A percentile compares a stretch with the other conserved stretches of the same genome.
These are phyloP conservation scores for Rhineura floridana DNA, from an alignment of 2,113 vertebrate genomes.

Conservation along the genomic window DNA sequence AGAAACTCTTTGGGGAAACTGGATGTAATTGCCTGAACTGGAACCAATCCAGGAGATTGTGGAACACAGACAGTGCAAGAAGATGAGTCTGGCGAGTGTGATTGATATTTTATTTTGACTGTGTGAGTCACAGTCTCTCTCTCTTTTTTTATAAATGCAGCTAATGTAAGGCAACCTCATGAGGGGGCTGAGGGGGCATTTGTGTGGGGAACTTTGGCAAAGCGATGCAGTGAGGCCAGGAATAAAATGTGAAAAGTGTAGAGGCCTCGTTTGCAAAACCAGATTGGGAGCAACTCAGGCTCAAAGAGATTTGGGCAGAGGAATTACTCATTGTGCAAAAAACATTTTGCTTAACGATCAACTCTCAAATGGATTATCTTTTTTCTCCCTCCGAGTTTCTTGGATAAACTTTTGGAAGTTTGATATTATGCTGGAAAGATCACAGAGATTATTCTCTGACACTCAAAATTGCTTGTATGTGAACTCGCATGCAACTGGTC, in stretches of 20 bases:
- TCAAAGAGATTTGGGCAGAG: no score
- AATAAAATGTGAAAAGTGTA: background rate
- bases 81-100: background rate
- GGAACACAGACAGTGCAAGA: background rate
- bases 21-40: accelerated
- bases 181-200: background rate
- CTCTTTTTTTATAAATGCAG: no score
- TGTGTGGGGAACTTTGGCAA: background rate
- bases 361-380: background rate
- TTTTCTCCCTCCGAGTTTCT: background rate
- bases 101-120: background rate
- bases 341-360: background rate
- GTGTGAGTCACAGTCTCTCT: background rate
- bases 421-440: background rate
- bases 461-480: background rate
- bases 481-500: background rate
- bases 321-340: background rate
- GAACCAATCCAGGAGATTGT: accelerated
- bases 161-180: background rate
- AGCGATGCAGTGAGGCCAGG: background rate
- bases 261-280: background rate
- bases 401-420: background rate
- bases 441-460: background rate
- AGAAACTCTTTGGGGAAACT: background rate
- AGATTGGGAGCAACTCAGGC: background rate